Conservation (phyloP, 2,797 vertebrate genomes). For the Morelia viridis region DNA sequence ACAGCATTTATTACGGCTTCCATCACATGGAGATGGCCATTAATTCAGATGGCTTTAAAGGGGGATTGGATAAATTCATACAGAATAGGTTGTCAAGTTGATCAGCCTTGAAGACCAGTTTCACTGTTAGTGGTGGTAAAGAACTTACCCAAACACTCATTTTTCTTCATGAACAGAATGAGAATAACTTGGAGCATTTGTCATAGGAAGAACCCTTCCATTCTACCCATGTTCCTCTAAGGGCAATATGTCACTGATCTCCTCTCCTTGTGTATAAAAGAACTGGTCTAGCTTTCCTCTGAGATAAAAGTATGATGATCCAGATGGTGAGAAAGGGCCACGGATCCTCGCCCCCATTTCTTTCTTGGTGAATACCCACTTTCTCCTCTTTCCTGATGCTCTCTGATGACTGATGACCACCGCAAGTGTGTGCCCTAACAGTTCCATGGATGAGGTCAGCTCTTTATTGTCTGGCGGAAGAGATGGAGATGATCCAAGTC, state of each 20-base stretch:
- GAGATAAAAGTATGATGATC: neutral
- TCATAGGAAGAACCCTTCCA: too few species aligned
- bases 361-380: constrained; percentile 2
- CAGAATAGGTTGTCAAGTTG: too few species aligned
- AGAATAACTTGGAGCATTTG: neutral
- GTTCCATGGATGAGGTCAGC: constrained; percentile 55
- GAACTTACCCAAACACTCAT: neutral
- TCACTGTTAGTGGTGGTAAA: neutral
- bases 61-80: too few species aligned
- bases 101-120: too few species aligned
- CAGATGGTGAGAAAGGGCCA: neutral
- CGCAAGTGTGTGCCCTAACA: constrained; percentile 49
- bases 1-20: too few species aligned
- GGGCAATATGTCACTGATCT: too few species aligned
- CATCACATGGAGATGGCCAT: too few species aligned
- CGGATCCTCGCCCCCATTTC: neutral
- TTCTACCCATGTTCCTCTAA: too few species aligned
- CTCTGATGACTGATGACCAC: constrained; percentile 45
- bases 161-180: neutral
- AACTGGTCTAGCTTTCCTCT: neutral
- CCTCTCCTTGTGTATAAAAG: neutral
- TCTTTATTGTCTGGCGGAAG: constrained; percentile 49
- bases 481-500: constrained; percentile 49
- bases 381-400: constrained; percentile 17
- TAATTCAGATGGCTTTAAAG: too few species aligned